Conservation (phyloP, 2,797 vertebrate genomes). For the Enteromius unitaeniatus region DNA sequence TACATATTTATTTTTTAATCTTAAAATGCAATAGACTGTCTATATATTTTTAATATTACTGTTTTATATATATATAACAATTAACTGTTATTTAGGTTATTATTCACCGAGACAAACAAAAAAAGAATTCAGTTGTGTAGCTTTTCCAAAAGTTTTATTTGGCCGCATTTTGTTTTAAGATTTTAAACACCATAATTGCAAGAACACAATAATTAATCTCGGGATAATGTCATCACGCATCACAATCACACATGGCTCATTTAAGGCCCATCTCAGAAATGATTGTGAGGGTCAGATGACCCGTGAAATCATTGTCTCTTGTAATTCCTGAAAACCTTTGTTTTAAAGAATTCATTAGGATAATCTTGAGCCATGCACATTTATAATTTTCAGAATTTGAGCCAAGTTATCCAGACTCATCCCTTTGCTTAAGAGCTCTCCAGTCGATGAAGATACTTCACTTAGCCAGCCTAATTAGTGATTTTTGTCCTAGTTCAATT, state of each 20-base stretch:
- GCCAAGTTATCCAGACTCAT: slow-evolving; percentile 61
- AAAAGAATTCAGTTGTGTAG: neutral
- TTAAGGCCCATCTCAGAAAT: neutral
- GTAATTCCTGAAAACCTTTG: neutral
- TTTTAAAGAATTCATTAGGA: slow-evolving; percentile 18
- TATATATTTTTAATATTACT: too few relatives aligned
- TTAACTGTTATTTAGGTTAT: neutral
- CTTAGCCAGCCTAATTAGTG: slow-evolving; percentile 88
- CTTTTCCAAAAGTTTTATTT: neutral
- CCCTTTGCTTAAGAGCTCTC: slow-evolving; percentile 83
- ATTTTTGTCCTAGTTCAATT: slow-evolving; percentile 93
- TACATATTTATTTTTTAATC: neutral
- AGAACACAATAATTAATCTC: neutral
- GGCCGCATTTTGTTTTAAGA: neutral
- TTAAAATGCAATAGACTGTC: too few relatives aligned
- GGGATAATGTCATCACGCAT: neutral
- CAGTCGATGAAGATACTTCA: slow-evolving; percentile 82
- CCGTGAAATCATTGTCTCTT: slow-evolving; percentile 11
- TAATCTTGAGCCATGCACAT: slow-evolving; percentile 4
- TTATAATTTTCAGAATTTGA: slow-evolving; percentile 21
- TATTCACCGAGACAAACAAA: neutral
- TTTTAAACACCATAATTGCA: neutral
- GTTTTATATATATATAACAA: too few relatives aligned
- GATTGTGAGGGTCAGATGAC: neutral
- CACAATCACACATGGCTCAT: neutral